phyloP scores from a whole-genome alignment of 37 sponge, comb jelly and placozoan species.

The Beroe forskalii region DNA sequence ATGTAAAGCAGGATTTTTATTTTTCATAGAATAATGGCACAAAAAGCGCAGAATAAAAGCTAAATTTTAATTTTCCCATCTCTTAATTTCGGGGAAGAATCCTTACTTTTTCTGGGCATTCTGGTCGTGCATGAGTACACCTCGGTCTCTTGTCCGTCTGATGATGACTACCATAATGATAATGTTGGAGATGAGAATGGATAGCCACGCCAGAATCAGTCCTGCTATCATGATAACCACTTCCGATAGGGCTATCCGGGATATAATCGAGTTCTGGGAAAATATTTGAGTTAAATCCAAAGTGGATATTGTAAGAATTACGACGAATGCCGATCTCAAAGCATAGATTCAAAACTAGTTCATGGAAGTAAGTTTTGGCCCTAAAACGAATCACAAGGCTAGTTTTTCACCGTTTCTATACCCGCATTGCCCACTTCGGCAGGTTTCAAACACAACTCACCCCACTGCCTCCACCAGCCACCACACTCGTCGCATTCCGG shows the following conservation, averaged over 20 bases:
- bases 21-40: background rate
- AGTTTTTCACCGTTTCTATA: too few species aligned
- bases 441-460: too few species aligned
- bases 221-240: background rate
- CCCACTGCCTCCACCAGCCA: background rate
- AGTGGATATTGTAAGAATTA: too few species aligned
- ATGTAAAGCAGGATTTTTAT: background rate
- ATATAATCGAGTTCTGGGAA: background rate
- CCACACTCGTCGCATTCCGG: background rate
- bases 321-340: too few species aligned
- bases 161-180: slow-evolving; percentile 35
- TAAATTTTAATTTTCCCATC: background rate
- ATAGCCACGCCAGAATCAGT: background rate
- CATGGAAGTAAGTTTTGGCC: too few species aligned
- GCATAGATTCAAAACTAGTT: too few species aligned
- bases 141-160: background rate
- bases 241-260: background rate
- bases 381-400: too few species aligned
- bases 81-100: too few species aligned
- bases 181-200: slow-evolving; percentile 7
- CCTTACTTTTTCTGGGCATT: slow-evolving; percentile 12
- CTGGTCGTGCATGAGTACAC: background rate
- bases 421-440: too few species aligned
- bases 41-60: background rate
- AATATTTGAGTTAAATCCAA: too few species aligned